Evolutionary conservation across 2,797 vertebrate genomes (phyloP).

Genomic region (Petrocephalus schoutedeni): DNA sequence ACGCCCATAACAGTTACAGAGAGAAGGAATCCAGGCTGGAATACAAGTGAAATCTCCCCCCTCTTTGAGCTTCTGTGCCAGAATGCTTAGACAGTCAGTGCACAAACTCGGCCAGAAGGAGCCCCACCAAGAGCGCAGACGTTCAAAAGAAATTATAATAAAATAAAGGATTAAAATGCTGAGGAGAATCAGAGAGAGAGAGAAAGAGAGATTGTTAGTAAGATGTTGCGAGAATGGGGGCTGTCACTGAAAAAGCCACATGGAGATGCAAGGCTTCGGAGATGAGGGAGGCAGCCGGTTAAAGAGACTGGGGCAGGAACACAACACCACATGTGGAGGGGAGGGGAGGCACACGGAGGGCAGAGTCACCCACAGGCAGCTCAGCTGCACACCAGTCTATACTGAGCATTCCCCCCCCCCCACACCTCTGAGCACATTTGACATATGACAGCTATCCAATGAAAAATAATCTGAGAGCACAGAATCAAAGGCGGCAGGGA

Average conservation of each 20-base stretch:
- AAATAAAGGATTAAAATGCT: neutral
- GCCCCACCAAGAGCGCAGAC: neutral
- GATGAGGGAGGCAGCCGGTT: neutral
- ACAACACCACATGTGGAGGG: neutral
- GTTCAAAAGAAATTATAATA: neutral
- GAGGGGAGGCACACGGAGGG: neutral
- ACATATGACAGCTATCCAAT: neutral
- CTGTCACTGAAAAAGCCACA: slow-evolving; percentile 23
- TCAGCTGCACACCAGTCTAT: neutral
- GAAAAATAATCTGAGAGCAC: neutral
- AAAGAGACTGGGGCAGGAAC: neutral
- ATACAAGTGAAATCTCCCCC: neutral
- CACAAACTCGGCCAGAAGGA: neutral
- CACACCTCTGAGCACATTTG: neutral
- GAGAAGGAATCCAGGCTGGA: neutral
- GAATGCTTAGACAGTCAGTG: neutral
- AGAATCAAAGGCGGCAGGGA: neutral
- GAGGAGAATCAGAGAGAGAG: neutral
- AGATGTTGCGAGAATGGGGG: slow-evolving; percentile 30
- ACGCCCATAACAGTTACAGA: neutral
- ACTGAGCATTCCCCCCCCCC: neutral
- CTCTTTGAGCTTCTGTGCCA: neutral
- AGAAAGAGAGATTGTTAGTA: slow-evolving; percentile 21
- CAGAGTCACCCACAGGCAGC: neutral
- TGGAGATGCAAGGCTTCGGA: neutral